Evolutionary conservation across 2,888 invertebrate species (phyloP), one percentile per base, ranked within the genome.

Genomic region (Willowsia nigromaculata): DNA sequence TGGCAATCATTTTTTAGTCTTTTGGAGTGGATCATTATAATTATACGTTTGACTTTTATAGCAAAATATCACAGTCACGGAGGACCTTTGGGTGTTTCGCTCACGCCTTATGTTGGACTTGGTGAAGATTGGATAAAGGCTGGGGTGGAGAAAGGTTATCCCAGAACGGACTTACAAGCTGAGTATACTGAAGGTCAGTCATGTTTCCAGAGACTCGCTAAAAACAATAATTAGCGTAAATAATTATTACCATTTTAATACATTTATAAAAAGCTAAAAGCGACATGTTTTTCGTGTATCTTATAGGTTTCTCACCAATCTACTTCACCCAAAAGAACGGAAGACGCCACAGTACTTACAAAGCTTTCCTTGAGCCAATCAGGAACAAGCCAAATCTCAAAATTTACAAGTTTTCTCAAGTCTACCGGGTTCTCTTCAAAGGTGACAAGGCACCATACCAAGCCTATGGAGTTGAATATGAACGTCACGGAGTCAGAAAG

Each of bases 301-400:
- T n/a, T 80, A 47, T 25, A 92, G 92, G 91, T 13, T 92, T 91
- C 86, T 92, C 91, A 0, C 90, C 90, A 18, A 91, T 92, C 62
- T 91, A 92, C 84, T 92, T 91, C 81, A 92, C 92, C 0, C 91
- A 90, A 74, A 90, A 90, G 90, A 88, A 92, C 56, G 92, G 92
- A 37, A 62, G 92, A 47, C 82, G 92, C 6, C 84, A 90, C 37
- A 91, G 92, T 65, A 92, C 91, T 0, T 91, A 89, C 76, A 90
- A 90, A 83, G 92, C 92, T 11, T 92, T 92, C 76, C 11, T 90
- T 33, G 91, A 92, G 65, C 92, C 91, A 59, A 88, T 90, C 27
- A 76, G 91, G 76, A 80, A 68, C 33, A 83, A 90, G 59, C 74
- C 83, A 2, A 92, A 91, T 86, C 76, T 92, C 1, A 90, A 81